phyloP scores from a whole-genome alignment of 1,140 invertebrate species.

The Myzus persicae region DNA sequence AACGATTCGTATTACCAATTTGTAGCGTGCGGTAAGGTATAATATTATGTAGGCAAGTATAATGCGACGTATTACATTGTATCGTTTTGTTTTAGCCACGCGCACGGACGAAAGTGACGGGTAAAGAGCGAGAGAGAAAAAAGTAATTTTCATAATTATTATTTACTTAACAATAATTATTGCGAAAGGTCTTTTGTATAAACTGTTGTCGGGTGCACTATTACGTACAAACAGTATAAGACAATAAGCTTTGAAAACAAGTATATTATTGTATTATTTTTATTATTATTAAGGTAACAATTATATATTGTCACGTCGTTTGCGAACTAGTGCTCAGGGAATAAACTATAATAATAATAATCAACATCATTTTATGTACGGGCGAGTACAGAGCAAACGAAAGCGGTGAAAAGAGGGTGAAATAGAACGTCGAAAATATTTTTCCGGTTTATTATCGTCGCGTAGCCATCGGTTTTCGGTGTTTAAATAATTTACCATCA shows the following conservation, averaged over 20 bases:
- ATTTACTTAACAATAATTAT: neutral
- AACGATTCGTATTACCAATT: neutral
- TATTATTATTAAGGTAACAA: neutral
- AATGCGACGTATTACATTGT: neutral
- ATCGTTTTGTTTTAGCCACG: neutral
- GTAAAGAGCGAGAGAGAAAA: neutral
- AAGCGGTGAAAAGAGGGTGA: neutral
- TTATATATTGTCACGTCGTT: neutral
- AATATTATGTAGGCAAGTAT: neutral
- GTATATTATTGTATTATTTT: neutral
- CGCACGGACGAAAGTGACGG: neutral
- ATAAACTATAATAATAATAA: neutral
- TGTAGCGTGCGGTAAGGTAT: neutral
- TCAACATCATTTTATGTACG: too few species aligned
- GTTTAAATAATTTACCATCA: slow-evolving; percentile 54
- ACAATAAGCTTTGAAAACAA: neutral
- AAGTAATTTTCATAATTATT: neutral
- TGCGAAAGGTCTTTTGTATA: neutral
- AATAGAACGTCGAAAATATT: slow-evolving; percentile 26
- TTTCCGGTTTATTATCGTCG: slow-evolving; percentile 51
- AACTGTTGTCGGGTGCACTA: neutral
- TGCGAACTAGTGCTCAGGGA: neutral
- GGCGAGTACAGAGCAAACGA: neutral
- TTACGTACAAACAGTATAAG: neutral
- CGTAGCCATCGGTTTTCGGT: slow-evolving; percentile 33